A percentile compares a stretch with the other conserved stretches of the same genome.
Conservation (phyloP, 2,797 vertebrate genomes). For the Gallinago nigripennis region DNA sequence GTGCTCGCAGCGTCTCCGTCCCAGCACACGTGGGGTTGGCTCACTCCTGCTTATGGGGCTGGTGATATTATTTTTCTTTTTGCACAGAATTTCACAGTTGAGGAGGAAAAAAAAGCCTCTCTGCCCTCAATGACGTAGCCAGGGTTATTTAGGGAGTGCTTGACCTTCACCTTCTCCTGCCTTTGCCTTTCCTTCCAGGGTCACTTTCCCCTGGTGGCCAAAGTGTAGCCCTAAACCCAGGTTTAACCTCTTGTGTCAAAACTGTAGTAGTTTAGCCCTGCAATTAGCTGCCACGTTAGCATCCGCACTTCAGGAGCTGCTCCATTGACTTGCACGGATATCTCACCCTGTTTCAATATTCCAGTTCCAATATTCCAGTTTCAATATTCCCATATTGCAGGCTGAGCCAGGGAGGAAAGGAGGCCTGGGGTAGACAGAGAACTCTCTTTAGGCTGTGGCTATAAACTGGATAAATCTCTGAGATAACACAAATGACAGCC, state of each 20-base stretch:
- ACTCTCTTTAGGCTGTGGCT: not conserved
- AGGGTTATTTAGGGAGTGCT: not conserved
- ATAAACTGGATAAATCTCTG: not conserved
- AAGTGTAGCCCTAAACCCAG: not conserved
- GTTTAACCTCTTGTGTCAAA: not conserved
- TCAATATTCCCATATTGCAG: not conserved
- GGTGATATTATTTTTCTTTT: not conserved
- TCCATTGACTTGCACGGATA: not conserved
- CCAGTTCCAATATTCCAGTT: not conserved
- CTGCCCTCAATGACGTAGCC: not conserved
- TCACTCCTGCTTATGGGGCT: not conserved
- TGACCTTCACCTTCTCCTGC: not conserved
- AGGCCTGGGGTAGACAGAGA: not conserved
- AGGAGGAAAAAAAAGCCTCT: not conserved
- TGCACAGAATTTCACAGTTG: not conserved
- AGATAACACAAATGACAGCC: not conserved
- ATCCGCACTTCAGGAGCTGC: too few relatives aligned
- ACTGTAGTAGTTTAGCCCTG: not conserved
- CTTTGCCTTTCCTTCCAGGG: not conserved
- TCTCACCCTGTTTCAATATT: not conserved
- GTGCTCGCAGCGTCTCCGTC: not conserved
- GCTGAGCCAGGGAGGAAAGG: not conserved
- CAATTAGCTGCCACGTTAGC: not conserved
- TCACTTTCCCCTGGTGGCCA: not conserved
- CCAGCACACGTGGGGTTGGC: fast-evolving